These are phyloP conservation scores for Miichthys miiuy DNA, from an alignment of 2,797 vertebrate genomes.

Conservation along the genomic window DNA sequence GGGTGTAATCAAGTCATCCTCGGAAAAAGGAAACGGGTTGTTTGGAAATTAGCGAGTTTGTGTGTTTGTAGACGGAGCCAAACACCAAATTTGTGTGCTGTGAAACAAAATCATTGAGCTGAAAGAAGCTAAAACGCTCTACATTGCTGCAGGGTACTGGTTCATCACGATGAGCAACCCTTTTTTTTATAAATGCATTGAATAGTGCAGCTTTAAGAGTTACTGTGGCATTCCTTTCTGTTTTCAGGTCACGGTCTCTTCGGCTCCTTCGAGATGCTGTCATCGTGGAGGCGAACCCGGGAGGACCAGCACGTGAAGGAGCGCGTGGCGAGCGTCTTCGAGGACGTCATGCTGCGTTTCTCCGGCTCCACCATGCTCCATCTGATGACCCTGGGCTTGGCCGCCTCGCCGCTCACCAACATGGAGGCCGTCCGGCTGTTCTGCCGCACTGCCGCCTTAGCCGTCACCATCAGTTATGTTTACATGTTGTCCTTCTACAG, in stretches of 20 bases:
- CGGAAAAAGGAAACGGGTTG: neutral
- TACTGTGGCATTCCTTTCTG: neutral
- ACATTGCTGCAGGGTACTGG: neutral
- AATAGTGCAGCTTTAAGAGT: no score
- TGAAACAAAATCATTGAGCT: conserved; percentile 2
- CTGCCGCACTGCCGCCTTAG: conserved; percentile 95
- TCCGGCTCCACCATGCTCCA: conserved; percentile 98
- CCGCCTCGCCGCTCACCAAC: conserved; percentile 99
- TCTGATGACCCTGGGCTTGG: conserved; percentile 97
- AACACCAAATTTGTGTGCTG: neutral
- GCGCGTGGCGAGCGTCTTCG: conserved; percentile 95
- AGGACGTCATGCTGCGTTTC: conserved; percentile 97
- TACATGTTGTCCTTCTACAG: conserved; percentile 99
- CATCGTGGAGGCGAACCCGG: conserved; percentile 96
- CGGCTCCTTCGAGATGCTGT: conserved; percentile 98
- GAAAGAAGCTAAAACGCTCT: neutral
- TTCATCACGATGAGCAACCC: neutral
- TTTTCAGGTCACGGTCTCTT: conserved; percentile 94
- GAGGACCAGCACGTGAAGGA: conserved; percentile 99
- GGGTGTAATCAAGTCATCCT: conserved; percentile 3
- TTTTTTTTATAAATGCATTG: no score
- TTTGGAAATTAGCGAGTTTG: neutral
- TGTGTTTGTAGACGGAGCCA: neutral
- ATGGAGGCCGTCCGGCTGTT: conserved; percentile 98
- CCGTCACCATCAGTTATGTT: conserved; percentile 96